phyloP scores from a whole-genome alignment of 30 jellyfish, hydroid and myxozoan genomes.

The Pelagia noctiluca region DNA sequence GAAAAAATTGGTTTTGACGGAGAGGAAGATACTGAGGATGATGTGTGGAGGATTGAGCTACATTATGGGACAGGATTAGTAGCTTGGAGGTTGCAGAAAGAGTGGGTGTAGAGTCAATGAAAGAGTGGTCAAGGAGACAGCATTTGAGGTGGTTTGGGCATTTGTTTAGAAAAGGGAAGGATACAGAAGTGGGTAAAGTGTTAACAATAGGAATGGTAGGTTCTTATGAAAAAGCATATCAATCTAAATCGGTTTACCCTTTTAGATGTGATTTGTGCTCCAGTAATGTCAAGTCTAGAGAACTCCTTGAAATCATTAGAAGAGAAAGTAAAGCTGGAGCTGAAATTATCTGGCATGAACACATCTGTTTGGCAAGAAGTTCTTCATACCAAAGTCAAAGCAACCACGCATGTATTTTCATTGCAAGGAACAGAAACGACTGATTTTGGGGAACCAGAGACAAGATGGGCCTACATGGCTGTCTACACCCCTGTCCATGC shows the following conservation, averaged over 20 bases:
- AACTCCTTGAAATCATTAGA: conserved; percentile 62
- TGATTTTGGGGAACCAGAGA: conserved; percentile 87
- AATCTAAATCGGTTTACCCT: conserved; percentile 1
- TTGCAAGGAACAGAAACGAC: conserved; percentile 94
- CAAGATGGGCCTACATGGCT: conserved; percentile 98
- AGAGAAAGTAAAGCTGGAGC: conserved; percentile 86
- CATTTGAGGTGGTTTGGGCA: too few species aligned
- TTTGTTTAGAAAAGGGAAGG: too few species aligned
- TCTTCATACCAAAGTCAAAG: conserved; percentile 76
- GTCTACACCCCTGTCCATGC: conserved; percentile 98
- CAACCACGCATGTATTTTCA: conserved; percentile 90
- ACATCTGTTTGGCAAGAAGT: conserved; percentile 72
- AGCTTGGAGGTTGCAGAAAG: too few species aligned
- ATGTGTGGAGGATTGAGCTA: too few species aligned
- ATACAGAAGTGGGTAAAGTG: too few species aligned
- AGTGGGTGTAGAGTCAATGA: too few species aligned
- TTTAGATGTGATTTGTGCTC: conserved; percentile 67
- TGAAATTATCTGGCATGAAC: conserved; percentile 73
- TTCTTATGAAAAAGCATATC: too few species aligned
- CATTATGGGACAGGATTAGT: too few species aligned
- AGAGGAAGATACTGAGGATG: too few species aligned
- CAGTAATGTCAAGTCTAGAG: conserved; percentile 54
- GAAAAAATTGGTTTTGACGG: too few species aligned
- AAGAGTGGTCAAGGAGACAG: too few species aligned
- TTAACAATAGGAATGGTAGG: too few species aligned